Percentiles rank a stretch among this genome's conserved stretches.
phyloP scores from a whole-genome alignment of 2,888 invertebrate species.

The Apamea sordens region DNA sequence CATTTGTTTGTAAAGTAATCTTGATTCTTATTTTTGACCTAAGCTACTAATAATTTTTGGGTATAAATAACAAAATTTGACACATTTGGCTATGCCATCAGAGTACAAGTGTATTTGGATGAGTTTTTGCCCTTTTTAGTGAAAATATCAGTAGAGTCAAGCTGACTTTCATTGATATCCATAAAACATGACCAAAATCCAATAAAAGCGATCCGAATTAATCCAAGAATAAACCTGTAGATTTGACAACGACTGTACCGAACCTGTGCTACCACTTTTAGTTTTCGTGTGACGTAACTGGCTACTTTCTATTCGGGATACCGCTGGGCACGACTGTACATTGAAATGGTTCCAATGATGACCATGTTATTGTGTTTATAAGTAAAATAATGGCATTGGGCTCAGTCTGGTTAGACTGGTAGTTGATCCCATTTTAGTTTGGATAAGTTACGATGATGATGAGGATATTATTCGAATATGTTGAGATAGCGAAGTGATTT shows the following conservation, averaged over 20 bases:
- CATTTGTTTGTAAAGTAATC: neutral
- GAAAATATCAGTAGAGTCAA: neutral
- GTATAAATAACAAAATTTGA: neutral
- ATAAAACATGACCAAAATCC: neutral
- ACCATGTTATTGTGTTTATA: constrained; percentile 33
- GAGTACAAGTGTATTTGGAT: too few species aligned
- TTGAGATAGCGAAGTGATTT: neutral
- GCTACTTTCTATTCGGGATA: constrained; percentile 68
- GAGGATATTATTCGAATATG: constrained; percentile 7
- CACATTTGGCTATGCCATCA: too few species aligned
- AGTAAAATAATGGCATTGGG: constrained; percentile 15
- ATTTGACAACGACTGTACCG: constrained; percentile 56
- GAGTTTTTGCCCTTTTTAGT: neutral
- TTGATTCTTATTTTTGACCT: neutral
- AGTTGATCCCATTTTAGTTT: neutral
- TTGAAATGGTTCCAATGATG: constrained; percentile 45
- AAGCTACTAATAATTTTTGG: neutral
- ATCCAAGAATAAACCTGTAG: constrained; percentile 31
- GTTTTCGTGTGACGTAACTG: constrained; percentile 72
- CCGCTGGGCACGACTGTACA: constrained; percentile 48
- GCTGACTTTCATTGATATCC: neutral
- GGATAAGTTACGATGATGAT: constrained; percentile 1
- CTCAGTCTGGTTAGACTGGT: constrained; percentile 6
- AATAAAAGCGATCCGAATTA: constrained; percentile 1
- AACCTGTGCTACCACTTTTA: constrained; percentile 74